Conservation (phyloP, 1,140 invertebrate genomes). For the Idris sp. region DNA sequence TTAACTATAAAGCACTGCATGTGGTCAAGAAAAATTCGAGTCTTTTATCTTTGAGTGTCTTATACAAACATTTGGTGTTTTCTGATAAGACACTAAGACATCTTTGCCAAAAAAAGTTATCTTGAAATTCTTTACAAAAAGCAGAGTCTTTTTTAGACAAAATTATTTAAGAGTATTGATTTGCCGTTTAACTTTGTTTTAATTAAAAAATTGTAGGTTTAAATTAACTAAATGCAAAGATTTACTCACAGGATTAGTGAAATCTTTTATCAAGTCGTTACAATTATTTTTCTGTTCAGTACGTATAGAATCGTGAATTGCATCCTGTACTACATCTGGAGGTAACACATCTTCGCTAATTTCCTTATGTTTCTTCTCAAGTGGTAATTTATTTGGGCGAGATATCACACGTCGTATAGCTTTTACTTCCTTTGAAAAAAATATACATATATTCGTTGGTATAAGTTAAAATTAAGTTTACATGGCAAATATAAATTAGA, state of each 20-base stretch:
- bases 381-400: constrained; percentile 46
- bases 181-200: too few species aligned
- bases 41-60: too few species aligned
- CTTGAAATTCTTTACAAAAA: too few species aligned
- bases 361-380: constrained; percentile 54
- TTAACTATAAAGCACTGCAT: too few species aligned
- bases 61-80: not conserved
- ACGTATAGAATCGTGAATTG: constrained; percentile 44
- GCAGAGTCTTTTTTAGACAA: too few species aligned
- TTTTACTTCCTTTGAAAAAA: constrained; percentile 47
- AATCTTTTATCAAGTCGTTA: constrained; percentile 29
- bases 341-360: constrained; percentile 44
- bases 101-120: too few species aligned
- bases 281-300: constrained; percentile 31
- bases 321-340: constrained; percentile 27
- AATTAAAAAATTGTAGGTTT: too few species aligned
- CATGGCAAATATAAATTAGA: too few species aligned
- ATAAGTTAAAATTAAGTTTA: too few species aligned
- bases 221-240: not conserved
- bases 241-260: constrained; percentile 15
- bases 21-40: too few species aligned
- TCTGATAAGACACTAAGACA: not conserved
- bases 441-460: constrained; percentile 18
- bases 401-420: constrained; percentile 17
- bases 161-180: too few species aligned